These are phyloP conservation scores for Leptodirus hochenwartii DNA, from an alignment of 2,888 invertebrate species.

Conservation along the genomic window DNA sequence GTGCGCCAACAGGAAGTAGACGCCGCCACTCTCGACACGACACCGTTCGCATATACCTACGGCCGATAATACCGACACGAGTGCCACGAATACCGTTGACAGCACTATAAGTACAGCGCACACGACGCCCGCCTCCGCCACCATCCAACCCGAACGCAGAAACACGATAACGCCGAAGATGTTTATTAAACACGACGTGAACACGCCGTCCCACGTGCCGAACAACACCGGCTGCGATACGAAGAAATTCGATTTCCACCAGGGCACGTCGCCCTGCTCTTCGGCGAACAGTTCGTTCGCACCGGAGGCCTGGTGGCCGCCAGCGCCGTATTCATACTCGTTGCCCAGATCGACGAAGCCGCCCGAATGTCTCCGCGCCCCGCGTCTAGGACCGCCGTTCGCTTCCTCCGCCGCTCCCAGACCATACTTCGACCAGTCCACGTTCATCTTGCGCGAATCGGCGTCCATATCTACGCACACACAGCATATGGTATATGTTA, in stretches of 20 bases:
- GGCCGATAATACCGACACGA: slow-evolving; percentile 85
- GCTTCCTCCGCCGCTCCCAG: slow-evolving; percentile 28
- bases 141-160: slow-evolving; percentile 92
- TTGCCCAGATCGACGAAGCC: slow-evolving; percentile 60
- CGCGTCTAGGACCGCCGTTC: too few species aligned
- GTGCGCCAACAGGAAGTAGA: slow-evolving; percentile 87
- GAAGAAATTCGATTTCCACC: slow-evolving; percentile 96
- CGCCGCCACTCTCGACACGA: slow-evolving; percentile 91
- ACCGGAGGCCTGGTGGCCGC: slow-evolving; percentile 70
- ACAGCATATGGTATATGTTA: too few species aligned
- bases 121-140: slow-evolving; percentile 73
- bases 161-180: slow-evolving; percentile 97
- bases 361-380: slow-evolving; percentile 44
- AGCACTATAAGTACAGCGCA: slow-evolving; percentile 66
- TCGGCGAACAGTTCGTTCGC: slow-evolving; percentile 84
- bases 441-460: too few species aligned
- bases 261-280: slow-evolving; percentile 71
- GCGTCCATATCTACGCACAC: too few species aligned
- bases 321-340: slow-evolving; percentile 56
- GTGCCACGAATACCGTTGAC: slow-evolving; percentile 72
- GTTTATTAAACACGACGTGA: slow-evolving; percentile 92
- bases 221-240: slow-evolving; percentile 90
- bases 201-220: slow-evolving; percentile 97
- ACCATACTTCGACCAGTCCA: slow-evolving; percentile 38
- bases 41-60: slow-evolving; percentile 94